Evolutionary conservation across 2,888 invertebrate species (phyloP), one percentile per base, ranked within the genome.

Genomic region (Chalcosyrphus nemorum): DNA sequence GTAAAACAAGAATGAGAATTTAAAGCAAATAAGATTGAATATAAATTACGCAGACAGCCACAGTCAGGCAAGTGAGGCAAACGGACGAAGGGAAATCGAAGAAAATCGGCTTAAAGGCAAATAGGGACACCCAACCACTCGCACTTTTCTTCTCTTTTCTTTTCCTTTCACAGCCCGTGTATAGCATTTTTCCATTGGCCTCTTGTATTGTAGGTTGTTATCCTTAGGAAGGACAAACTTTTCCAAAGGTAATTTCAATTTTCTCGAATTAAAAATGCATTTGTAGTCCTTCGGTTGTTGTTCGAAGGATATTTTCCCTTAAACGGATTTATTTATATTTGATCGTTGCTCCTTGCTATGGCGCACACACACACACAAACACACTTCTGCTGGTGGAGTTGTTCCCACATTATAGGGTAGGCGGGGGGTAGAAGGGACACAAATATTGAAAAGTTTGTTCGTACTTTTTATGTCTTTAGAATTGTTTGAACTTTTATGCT

Each of bases 181-280:
- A n/a, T n/a, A n/a, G 52, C 66, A 80, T 54, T 59, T 59, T 65
- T 24, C 24, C 17, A 45, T 9, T 24, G 61, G 50, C 27, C 56
- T 27, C 45, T 32, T 56, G 52, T 54, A 13, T 35, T 56, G 24
- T 41, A 19, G 9, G 24, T 24, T n/a, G 9, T 29, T 29, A 27
- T 15, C 57, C 50, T 15, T 21, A 21, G 54, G 29, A 74, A 80
- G 74, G 84, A 85, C 80, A 41, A 85, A 85, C 70, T 85, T 85
- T 81, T 68, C 15, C 54, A 54, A 75, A 85, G 70, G 84, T 81
- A 85, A 85, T 80, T 85, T 85, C 84, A 85, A 85, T 85, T 80
- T 85, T 75, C 38, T 59, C 77, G 75, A 85, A 85, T 85, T 85
- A 85, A 85, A 85, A 80, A 80, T 80, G 77, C 84, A 85, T 84